Conservation (phyloP, 92 coral and sea anemone genomes). For the Chrysogorgia sp. region DNA sequence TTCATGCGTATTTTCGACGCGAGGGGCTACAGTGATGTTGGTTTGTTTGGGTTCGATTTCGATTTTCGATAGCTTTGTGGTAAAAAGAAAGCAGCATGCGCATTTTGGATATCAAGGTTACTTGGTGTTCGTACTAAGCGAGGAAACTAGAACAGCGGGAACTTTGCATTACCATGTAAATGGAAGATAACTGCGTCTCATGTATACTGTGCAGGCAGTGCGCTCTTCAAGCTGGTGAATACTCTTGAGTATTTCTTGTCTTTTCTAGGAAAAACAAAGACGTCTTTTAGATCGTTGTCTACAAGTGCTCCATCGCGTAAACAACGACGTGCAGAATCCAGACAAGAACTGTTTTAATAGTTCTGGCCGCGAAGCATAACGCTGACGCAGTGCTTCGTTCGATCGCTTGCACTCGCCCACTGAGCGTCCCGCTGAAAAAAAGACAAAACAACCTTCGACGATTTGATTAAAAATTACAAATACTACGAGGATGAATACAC, state of each 20-base stretch:
- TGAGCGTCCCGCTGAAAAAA: conserved; percentile 38
- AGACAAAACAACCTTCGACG: conserved; percentile 39
- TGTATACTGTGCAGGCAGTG: background rate
- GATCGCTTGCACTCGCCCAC: conserved; percentile 28
- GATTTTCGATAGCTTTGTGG: conserved; percentile 29
- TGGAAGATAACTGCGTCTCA: conserved; percentile 5
- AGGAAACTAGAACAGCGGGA: conserved; percentile 40
- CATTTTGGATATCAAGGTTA: background rate
- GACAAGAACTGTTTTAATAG: background rate
- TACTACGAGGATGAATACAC: conserved; percentile 26
- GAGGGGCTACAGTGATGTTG: conserved; percentile 28
- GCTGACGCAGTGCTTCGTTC: background rate
- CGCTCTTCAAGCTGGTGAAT: background rate
- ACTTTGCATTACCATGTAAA: conserved; percentile 21
- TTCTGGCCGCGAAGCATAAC: background rate
- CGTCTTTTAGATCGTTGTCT: background rate
- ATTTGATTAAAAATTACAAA: conserved; percentile 46
- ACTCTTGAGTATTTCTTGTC: background rate
- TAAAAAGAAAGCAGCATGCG: conserved; percentile 25
- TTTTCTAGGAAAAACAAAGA: background rate
- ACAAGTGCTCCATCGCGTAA: too few species aligned
- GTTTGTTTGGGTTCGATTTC: conserved; percentile 42
- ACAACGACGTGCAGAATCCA: background rate
- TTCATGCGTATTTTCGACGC: conserved; percentile 14
- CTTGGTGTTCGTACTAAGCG: conserved; percentile 2